phyloP scores from a whole-genome alignment of 1,140 invertebrate genomes.

The Drepana arcuata region DNA sequence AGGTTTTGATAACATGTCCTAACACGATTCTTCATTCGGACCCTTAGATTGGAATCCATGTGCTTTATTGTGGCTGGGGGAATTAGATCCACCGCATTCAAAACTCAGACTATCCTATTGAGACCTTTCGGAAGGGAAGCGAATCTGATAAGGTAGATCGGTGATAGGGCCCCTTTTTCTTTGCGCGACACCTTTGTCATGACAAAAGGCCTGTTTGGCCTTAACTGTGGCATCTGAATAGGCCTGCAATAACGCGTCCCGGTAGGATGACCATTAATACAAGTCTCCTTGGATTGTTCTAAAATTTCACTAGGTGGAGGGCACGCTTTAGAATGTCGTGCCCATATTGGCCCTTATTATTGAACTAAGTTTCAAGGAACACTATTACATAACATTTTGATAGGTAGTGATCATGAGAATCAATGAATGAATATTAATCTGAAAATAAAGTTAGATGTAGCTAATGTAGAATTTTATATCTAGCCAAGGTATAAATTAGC shows the following conservation, averaged over 20 bases:
- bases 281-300: too few relatives aligned
- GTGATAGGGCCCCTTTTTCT: constrained; percentile 67
- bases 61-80: constrained; percentile 48
- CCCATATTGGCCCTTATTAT: too few relatives aligned
- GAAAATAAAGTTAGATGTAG: too few relatives aligned
- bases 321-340: too few relatives aligned
- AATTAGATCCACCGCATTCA: constrained; percentile 61
- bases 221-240: constrained; percentile 65
- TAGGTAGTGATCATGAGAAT: too few relatives aligned
- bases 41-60: constrained; percentile 49
- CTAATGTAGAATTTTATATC: too few relatives aligned
- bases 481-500: too few relatives aligned
- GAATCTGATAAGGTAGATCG: constrained; percentile 68
- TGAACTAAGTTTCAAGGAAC: too few relatives aligned
- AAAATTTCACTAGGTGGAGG: too few relatives aligned
- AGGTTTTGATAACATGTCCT: constrained; percentile 37
- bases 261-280: too few relatives aligned
- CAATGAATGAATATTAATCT: too few relatives aligned
- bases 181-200: constrained; percentile 69
- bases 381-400: too few relatives aligned
- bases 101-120: constrained; percentile 54
- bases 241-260: constrained; percentile 61
- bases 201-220: constrained; percentile 66
- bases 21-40: constrained; percentile 26
- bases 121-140: constrained; percentile 67